Conservation (phyloP, 2,888 invertebrate species). For the Brachycybe producta region DNA sequence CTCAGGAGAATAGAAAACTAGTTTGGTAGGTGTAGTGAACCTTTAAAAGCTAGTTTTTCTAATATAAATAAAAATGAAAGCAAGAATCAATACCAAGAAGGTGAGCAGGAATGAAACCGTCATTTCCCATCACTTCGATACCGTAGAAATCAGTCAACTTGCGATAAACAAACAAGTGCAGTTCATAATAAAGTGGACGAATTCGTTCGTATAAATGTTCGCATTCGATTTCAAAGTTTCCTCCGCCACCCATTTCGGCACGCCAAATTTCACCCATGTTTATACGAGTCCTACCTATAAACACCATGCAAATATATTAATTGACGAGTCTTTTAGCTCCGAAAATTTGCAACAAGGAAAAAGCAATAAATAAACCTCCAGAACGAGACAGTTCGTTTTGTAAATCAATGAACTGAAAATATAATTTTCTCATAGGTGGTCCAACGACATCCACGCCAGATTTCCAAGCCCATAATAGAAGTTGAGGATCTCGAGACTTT, state of each 20-base stretch:
- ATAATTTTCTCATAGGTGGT: constrained; percentile 43
- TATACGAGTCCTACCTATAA: constrained; percentile 12
- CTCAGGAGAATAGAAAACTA: too few species aligned
- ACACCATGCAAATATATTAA: background rate
- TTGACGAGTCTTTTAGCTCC: too few species aligned
- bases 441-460: constrained; percentile 53
- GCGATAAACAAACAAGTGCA: constrained; percentile 36
- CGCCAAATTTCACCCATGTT: constrained; percentile 28
- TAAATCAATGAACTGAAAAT: constrained; percentile 41
- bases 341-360: too few species aligned
- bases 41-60: background rate
- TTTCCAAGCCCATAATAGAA: constrained; percentile 50
- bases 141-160: constrained; percentile 32
- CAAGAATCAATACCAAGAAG: constrained; percentile 32
- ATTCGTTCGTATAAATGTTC: constrained; percentile 30
- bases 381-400: constrained; percentile 50
- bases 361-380: too few species aligned
- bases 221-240: constrained; percentile 23
- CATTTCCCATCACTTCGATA: constrained; percentile 27
- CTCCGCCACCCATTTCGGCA: constrained; percentile 23
- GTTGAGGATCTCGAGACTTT: constrained; percentile 31
- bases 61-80: background rate
- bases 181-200: constrained; percentile 33
- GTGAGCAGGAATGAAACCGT: constrained; percentile 39
- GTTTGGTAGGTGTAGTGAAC: too few species aligned